Conservation (phyloP, 2,888 invertebrate genomes). For the Lysandra bellargus region DNA sequence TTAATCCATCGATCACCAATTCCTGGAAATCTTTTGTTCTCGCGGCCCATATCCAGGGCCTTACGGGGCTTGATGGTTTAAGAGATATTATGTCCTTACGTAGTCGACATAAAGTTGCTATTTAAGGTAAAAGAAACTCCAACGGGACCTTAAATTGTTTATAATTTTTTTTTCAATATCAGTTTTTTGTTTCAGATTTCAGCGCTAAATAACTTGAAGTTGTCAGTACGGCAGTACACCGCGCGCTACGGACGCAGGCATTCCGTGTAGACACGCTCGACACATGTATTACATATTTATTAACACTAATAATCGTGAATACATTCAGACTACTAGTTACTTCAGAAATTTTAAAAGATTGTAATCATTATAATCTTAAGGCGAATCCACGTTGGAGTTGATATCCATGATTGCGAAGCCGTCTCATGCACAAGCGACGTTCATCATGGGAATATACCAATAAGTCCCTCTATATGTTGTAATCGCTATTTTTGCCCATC, state of each 20-base stretch:
- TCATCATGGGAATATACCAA: no score
- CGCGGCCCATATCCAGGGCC: no score
- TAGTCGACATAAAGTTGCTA: no score
- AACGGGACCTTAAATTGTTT: no score
- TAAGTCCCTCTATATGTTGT: no score
- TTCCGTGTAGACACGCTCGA: not conserved
- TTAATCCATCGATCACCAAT: no score
- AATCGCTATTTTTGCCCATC: not conserved
- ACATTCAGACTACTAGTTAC: not conserved
- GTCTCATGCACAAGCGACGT: no score
- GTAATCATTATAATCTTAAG: not conserved
- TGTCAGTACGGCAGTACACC: conserved; percentile 29
- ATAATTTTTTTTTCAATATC: not conserved
- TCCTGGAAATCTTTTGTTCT: no score
- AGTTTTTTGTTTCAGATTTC: conserved; percentile 37
- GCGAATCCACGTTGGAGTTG: not conserved
- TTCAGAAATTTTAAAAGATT: not conserved
- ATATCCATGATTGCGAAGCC: not conserved
- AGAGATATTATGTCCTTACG: no score
- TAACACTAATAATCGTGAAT: not conserved
- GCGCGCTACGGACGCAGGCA: not conserved
- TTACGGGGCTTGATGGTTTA: no score
- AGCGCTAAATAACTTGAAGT: conserved; percentile 37
- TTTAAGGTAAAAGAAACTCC: no score
- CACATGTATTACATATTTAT: not conserved